Evolutionary conservation across 1,140 invertebrate genomes (phyloP), one percentile per base, ranked within the genome.

Genomic region (Pinna nobilis): DNA sequence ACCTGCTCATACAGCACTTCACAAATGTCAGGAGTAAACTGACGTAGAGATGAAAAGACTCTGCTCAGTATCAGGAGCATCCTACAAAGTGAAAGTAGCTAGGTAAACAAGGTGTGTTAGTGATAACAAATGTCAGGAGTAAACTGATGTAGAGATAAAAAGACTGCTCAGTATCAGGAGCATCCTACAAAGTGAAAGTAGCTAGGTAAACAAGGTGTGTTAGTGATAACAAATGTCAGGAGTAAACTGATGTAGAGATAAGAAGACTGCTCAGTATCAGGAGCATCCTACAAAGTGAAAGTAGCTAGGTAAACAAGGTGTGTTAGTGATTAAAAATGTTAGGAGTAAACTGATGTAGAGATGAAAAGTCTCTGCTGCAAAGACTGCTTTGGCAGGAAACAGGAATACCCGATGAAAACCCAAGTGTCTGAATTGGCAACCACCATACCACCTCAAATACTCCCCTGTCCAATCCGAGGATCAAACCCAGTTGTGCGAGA

Each of bases 1-100:
- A 88, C 87, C 82, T 86, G 81, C 44, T 88, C 88, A 44, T 84
- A 67, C 28, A 89, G 41, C 47, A 85, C 81, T 68, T 88, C 82
- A 57, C 80, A 84, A 30, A 89, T 66, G 44, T 84, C 80, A n/a
- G 88, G 88, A 28, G 85, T 84, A 60, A 87, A 88, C 15, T 84
- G 78, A 35, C 80, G 68, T 13, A 88, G 41, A 25, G 79, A 72
- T 13, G 83, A 71, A 18, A 89, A 50, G 68, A 79, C 70, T 28
- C 81, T 70, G 5, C 64, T 74, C 9, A 88, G 47, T 11, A 89
- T 79, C 28, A 78, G 70, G 50, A 87, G 70, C 67, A 89, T 81
- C 47, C 86, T 87, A 71, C 5, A 77, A 75, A 60, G 63, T 66
- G 49, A 70, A 68, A n/a, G n/a, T n/a, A n/a, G n/a, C n/a, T n/a